phyloP scores from a whole-genome alignment of 2,797 vertebrate species.

The Sebastes elongatus region DNA sequence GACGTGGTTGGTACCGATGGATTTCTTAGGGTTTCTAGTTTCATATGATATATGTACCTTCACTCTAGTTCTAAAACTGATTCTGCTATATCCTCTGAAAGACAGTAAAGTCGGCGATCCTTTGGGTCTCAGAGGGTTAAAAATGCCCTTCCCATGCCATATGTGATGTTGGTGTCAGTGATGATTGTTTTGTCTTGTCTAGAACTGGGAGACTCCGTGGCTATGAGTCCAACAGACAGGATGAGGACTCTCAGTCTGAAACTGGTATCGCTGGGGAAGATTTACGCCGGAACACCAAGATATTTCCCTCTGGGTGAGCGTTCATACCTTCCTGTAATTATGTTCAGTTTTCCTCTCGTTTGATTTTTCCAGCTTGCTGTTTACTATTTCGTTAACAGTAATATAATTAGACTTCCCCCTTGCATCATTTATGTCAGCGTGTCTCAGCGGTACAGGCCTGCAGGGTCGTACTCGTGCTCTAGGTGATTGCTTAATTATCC shows the following conservation, averaged over 20 bases:
- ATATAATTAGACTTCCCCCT: constrained; percentile 50
- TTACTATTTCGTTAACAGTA: constrained; percentile 43
- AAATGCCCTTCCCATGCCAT: not conserved
- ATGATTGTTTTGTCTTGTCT: constrained; percentile 6
- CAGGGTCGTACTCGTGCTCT: constrained; percentile 12
- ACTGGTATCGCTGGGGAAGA: constrained; percentile 92
- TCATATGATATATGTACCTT: no score
- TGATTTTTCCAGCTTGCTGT: constrained; percentile 32
- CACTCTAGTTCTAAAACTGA: no score
- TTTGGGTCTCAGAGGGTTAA: no score
- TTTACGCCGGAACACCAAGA: constrained; percentile 93
- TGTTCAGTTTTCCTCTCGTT: constrained; percentile 16
- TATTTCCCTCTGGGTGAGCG: constrained; percentile 94
- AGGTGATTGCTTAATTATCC: constrained; percentile 53
- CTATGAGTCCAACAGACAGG: constrained; percentile 88
- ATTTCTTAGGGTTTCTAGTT: no score
- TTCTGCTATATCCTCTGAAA: no score
- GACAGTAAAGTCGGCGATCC: no score
- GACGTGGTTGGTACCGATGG: no score
- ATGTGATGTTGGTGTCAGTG: not conserved
- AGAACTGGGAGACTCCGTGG: constrained; percentile 90
- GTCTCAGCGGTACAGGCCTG: constrained; percentile 42
- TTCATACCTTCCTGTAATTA: constrained; percentile 25
- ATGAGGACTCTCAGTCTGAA: constrained; percentile 95
- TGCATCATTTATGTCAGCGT: constrained; percentile 47